phyloP scores from a whole-genome alignment of 2,888 invertebrate genomes.

The Fragum whitleyi region DNA sequence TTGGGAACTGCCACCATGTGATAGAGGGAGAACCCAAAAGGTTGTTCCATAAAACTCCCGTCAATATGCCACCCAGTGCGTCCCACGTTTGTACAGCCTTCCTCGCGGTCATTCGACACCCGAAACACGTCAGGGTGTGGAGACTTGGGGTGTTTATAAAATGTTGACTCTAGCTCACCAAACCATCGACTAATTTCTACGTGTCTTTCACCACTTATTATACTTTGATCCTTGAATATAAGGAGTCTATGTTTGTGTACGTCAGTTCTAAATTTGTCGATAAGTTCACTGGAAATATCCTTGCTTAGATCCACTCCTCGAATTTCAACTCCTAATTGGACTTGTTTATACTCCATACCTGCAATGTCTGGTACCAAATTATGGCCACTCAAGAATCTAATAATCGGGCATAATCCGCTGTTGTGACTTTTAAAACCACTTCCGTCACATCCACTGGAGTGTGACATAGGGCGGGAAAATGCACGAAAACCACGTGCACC shows the following conservation, averaged over 20 bases:
- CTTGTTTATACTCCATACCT: slow-evolving; percentile 57
- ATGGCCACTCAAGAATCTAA: no score
- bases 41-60: slow-evolving; percentile 81
- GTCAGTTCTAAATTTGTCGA: slow-evolving; percentile 73
- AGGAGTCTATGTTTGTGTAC: slow-evolving; percentile 77
- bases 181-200: slow-evolving; percentile 81
- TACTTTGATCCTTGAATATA: slow-evolving; percentile 80
- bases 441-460: no score
- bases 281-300: slow-evolving; percentile 67
- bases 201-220: slow-evolving; percentile 76
- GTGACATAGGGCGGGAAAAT: no score
- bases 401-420: no score
- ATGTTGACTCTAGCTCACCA: slow-evolving; percentile 81
- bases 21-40: slow-evolving; percentile 79
- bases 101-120: slow-evolving; percentile 79
- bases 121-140: slow-evolving; percentile 82
- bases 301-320: slow-evolving; percentile 74
- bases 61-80: slow-evolving; percentile 84
- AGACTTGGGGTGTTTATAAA: slow-evolving; percentile 81
- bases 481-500: no score
- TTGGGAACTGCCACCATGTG: slow-evolving; percentile 80
- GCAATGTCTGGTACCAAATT: background rate
- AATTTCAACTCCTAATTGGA: slow-evolving; percentile 74
- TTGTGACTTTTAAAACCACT: no score
- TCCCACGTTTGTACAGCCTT: slow-evolving; percentile 82